A percentile compares a stretch with the other conserved stretches of the same genome.
Conservation (phyloP, 2,797 vertebrate genomes). For the Euphonia xanthogaster region DNA sequence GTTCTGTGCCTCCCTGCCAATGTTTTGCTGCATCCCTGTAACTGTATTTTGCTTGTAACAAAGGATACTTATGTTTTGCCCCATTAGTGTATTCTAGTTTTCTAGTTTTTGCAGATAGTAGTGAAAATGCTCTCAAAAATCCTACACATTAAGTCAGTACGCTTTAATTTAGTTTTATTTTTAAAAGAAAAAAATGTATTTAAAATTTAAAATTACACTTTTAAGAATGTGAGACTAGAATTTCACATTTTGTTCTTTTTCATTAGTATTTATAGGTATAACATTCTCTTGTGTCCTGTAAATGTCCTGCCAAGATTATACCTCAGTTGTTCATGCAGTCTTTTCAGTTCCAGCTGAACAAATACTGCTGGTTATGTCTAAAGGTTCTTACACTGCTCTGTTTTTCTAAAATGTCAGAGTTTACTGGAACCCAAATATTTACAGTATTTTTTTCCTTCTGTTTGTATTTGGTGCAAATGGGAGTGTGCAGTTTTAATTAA, state of each 20-base stretch:
- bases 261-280: background rate
- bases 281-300: background rate
- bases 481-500: background rate
- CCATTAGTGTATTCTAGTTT: background rate
- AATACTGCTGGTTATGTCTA: background rate
- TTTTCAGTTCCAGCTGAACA: conserved; percentile 28
- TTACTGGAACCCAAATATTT: background rate
- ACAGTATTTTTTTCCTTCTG: background rate
- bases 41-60: background rate
- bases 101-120: background rate
- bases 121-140: background rate
- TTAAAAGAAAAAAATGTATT: background rate
- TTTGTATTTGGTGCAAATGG: background rate
- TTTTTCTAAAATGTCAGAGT: background rate
- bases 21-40: background rate
- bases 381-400: background rate
- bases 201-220: background rate
- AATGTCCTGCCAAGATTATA: background rate
- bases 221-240: background rate
- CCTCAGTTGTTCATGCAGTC: background rate
- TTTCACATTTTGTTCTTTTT: background rate
- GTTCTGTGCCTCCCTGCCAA: background rate
- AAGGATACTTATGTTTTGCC: background rate
- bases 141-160: background rate
- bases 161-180: background rate